These are phyloP conservation scores for Catotricha subobsoleta DNA, from an alignment of 2,888 invertebrate genomes.

Conservation along the genomic window DNA sequence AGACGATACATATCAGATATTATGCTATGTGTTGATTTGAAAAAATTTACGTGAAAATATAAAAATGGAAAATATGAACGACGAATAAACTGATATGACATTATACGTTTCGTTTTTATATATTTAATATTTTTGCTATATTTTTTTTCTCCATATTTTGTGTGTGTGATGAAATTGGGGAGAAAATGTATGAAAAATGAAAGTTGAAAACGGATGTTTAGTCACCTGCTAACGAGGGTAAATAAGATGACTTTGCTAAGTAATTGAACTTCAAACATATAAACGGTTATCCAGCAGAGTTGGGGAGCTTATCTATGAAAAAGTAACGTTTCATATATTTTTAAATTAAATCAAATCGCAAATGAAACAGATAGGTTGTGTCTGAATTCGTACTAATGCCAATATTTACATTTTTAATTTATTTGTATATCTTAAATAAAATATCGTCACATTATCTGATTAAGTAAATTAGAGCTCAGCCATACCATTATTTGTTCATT, in stretches of 20 bases:
- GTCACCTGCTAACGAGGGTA: conserved; percentile 9
- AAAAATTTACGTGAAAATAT: neutral
- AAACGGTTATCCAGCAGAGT: conserved; percentile 4
- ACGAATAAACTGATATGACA: conserved; percentile 1
- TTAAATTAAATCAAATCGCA: too few species aligned
- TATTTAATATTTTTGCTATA: too few species aligned
- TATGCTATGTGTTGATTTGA: conserved; percentile 5
- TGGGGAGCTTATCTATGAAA: too few species aligned
- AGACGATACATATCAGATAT: conserved; percentile 2
- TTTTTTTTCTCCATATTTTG: neutral
- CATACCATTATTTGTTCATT: too few species aligned
- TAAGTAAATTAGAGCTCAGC: too few species aligned
- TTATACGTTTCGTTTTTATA: too few species aligned
- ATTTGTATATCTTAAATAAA: too few species aligned
- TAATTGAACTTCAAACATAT: conserved; percentile 8
- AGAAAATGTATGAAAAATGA: conserved; percentile 7
- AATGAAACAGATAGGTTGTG: too few species aligned
- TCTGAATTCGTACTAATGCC: too few species aligned
- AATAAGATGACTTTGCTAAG: conserved; percentile 8
- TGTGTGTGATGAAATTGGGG: conserved; percentile 6
- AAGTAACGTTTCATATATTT: too few species aligned
- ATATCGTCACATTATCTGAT: too few species aligned
- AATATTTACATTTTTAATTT: too few species aligned
- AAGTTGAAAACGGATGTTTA: conserved; percentile 8
- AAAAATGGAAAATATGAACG: neutral